Evolutionary conservation across 2,888 invertebrate genomes (phyloP).

Genomic region (Hipparchia semele): DNA sequence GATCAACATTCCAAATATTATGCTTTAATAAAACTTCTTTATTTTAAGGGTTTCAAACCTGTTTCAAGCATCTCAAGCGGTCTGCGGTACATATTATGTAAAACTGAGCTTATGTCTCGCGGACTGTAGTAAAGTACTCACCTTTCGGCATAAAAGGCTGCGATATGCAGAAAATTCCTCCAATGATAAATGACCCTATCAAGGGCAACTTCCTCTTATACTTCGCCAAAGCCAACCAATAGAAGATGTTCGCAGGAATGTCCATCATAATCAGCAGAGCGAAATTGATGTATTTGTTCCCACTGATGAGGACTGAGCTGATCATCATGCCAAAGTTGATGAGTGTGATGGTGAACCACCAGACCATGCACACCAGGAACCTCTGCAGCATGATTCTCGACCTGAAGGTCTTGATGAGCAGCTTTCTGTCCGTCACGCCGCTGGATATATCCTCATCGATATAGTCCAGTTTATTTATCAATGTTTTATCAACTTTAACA

Average conservation of each 20-base stretch:
- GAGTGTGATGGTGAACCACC: constrained; percentile 77
- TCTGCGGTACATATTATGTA: too few relatives aligned
- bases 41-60: too few relatives aligned
- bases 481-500: constrained; percentile 56
- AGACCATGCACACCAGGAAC: constrained; percentile 71
- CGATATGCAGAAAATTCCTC: constrained; percentile 68
- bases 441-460: constrained; percentile 55
- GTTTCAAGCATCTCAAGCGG: too few relatives aligned
- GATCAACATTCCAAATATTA: too few relatives aligned
- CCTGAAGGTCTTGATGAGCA: constrained; percentile 68
- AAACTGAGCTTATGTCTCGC: too few relatives aligned
- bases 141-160: constrained; percentile 74
- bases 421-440: constrained; percentile 56
- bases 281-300: constrained; percentile 75
- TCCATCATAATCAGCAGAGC: constrained; percentile 74
- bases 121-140: constrained; percentile 39
- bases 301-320: constrained; percentile 72
- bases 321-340: constrained; percentile 81
- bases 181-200: constrained; percentile 64
- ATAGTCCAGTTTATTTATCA: constrained; percentile 62
- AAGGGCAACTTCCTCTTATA: constrained; percentile 68
- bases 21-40: too few relatives aligned
- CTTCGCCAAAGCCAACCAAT: constrained; percentile 70
- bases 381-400: constrained; percentile 73
- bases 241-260: constrained; percentile 72